Evolutionary conservation across 2,113 vertebrate species (phyloP).

Genomic region (Blennius ocellaris): DNA sequence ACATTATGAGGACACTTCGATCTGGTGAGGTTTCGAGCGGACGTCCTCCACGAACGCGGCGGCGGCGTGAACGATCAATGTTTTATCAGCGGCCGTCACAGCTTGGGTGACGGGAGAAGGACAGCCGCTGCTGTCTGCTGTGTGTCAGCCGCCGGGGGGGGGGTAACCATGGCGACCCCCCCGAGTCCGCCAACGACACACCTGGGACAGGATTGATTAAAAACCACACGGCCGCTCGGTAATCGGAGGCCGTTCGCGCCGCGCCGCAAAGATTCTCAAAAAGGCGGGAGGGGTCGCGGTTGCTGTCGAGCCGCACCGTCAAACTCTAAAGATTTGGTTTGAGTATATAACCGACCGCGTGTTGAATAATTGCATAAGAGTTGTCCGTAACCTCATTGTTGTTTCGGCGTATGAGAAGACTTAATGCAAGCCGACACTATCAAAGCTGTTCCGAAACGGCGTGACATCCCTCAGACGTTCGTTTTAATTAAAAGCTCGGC

Average conservation of each 20-base stretch:
- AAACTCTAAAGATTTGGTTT: not conserved
- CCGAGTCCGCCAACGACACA: constrained; percentile 49
- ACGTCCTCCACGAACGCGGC: not conserved
- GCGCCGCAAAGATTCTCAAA: constrained; percentile 44
- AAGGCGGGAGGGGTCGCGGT: not conserved
- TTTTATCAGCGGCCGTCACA: constrained; percentile 77
- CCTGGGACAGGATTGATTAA: constrained; percentile 67
- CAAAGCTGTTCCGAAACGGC: constrained; percentile 10
- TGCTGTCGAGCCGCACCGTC: not conserved
- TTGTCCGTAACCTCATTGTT: not conserved
- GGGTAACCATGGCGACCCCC: constrained; percentile 76
- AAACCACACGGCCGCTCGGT: constrained; percentile 56
- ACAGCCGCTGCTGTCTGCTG: constrained; percentile 49
- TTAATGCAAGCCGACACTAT: constrained; percentile 1
- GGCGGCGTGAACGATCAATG: constrained; percentile 69
- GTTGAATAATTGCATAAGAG: too few relatives aligned
- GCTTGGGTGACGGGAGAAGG: constrained; percentile 72
- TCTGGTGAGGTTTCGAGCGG: not conserved
- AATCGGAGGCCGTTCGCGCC: constrained; percentile 53
- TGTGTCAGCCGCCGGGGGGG: constrained; percentile 49
- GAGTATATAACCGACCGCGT: too few relatives aligned
- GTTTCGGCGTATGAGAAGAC: constrained; percentile 3
- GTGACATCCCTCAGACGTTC: not conserved
- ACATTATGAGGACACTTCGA: constrained; percentile 23
- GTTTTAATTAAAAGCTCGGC: constrained; percentile 42